Evolutionary conservation across 2,888 invertebrate genomes (phyloP).

Genomic region (Monoplex corrugatus): DNA sequence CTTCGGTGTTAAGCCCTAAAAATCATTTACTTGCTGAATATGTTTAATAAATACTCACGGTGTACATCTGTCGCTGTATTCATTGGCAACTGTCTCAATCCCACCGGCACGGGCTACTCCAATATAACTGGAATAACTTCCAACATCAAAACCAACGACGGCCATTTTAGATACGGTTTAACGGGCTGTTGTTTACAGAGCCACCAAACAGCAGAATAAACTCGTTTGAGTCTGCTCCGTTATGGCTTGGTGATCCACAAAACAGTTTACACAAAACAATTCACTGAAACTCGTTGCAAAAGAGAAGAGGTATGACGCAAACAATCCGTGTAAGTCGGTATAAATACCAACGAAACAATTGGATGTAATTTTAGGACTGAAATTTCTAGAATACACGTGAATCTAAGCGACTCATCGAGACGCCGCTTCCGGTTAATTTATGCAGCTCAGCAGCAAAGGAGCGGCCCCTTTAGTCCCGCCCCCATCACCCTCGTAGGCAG

Average conservation of each 20-base stretch:
- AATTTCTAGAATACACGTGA: conserved; percentile 51
- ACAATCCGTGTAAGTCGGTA: background rate
- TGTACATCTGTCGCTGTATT: conserved; percentile 98
- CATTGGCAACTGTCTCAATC: conserved; percentile 99
- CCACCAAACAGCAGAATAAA: background rate
- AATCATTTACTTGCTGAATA: too few species aligned
- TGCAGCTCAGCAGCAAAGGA: conserved; percentile 29
- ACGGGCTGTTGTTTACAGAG: background rate
- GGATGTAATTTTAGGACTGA: conserved; percentile 27
- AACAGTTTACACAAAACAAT: background rate
- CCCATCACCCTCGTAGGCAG: background rate
- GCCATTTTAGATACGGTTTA: conserved; percentile 75
- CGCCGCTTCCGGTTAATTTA: conserved; percentile 46
- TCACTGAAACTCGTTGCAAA: background rate
- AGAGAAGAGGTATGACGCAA: background rate
- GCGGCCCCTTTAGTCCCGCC: too few species aligned
- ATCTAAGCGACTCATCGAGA: conserved; percentile 28
- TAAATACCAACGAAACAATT: background rate
- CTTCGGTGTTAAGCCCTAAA: too few species aligned
- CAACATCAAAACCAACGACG: conserved; percentile 97
- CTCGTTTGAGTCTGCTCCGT: background rate
- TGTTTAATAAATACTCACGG: conserved; percentile 94
- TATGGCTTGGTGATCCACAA: background rate
- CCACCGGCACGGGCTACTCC: conserved; percentile 99
- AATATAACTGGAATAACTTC: conserved; percentile 98